Evolutionary conservation across 2,888 invertebrate species (phyloP), one percentile per base, ranked within the genome.

Genomic region (Halictus quadricinctus): DNA sequence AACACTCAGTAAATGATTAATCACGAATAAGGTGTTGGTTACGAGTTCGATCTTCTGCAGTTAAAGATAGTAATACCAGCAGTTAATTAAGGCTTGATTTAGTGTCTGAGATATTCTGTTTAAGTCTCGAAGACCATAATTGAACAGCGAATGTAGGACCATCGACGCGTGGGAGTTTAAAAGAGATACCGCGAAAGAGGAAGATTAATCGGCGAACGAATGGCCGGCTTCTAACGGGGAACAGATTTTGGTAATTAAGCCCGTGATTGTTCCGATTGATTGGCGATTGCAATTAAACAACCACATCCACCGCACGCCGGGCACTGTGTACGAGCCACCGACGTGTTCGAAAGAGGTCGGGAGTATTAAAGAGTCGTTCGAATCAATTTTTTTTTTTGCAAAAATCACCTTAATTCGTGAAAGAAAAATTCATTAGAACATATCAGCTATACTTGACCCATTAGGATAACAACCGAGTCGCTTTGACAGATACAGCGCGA

Each of bases 281-380:
- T 83, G 85, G 83, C 83, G 89, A 90, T 90, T 50, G 81, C 76
- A 76, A 81, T 84, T 81, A 83, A 90, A 87, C 82, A 82, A 90
- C 82, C 80, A 75, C 82, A 75, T 64, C 10, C 79, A 74, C 58
- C 83, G 76, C 76, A 72, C 25, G 6, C 21, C 73, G 10, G 18
- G 64, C 36, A 5, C n/a, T n/a, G 48, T 60, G n/a, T 29, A 46
- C n/a, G 25, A 64, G 1, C 72, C 18, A 43, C 3, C n/a, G 29
- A 2, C 54, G 60, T 18, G 46, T 29, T n/a, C 36, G 46, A 69
- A 83, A 83, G 69, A 60, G 69, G 12, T 18, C 12, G 70, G 18
- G 15, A 50, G 21, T 12, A 21, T 54, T 72, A 43, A 78, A 70
- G 64, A 74, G 43, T 8, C n/a, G 46, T 43, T 50, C 78, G 54